A percentile compares a stretch with the other conserved stretches of the same genome.
Conservation (phyloP, 2,888 invertebrate species). For the Oligia strigilis region DNA sequence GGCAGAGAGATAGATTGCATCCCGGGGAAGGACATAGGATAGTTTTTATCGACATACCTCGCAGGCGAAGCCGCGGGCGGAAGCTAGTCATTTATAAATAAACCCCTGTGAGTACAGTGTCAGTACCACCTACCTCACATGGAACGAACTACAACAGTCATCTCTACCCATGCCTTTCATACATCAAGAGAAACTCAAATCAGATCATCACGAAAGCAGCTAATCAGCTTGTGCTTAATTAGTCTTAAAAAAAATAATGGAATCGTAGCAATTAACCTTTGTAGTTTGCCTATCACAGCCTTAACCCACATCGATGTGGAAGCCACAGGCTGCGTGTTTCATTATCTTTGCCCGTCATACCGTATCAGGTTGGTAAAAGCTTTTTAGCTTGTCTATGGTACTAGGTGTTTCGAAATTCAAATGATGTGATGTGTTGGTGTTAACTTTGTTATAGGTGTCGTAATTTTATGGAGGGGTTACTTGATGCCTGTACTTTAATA, state of each 20-base stretch:
- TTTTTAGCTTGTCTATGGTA: conserved; percentile 52
- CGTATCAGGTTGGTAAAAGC: conserved; percentile 52
- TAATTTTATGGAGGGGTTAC: conserved; percentile 13
- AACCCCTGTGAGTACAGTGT: background rate
- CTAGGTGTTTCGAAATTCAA: conserved; percentile 50
- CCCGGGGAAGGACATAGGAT: no score
- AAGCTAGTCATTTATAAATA: no score
- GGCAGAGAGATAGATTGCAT: no score
- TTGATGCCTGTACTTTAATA: background rate
- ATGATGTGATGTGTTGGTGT: conserved; percentile 13
- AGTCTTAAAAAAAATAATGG: conserved; percentile 35
- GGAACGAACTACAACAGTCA: background rate
- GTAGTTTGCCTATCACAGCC: conserved; percentile 48
- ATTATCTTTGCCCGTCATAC: conserved; percentile 55
- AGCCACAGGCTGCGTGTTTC: conserved; percentile 52
- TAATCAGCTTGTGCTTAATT: conserved; percentile 32
- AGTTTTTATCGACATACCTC: no score
- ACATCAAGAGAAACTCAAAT: conserved; percentile 2
- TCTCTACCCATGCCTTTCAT: background rate
- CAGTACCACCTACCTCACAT: background rate
- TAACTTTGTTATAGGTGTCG: conserved; percentile 13
- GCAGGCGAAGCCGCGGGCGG: no score
- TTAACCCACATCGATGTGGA: conserved; percentile 57
- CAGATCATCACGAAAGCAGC: conserved; percentile 19
- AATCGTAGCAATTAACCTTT: conserved; percentile 48